phyloP scores from a whole-genome alignment of 2,797 vertebrate genomes.

The Enteromius trimaculatus region DNA sequence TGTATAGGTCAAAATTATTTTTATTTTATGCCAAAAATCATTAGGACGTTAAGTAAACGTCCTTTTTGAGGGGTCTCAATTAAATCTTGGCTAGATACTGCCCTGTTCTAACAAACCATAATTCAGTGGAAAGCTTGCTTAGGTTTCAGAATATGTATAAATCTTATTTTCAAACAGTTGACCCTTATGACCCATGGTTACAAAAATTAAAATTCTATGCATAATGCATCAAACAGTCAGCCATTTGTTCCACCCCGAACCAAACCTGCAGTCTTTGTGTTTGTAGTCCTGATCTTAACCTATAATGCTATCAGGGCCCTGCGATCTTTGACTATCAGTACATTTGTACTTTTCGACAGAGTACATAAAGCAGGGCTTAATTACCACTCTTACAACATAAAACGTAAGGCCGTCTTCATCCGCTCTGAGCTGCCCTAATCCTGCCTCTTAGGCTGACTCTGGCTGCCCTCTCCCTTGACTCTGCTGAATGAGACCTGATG shows the following conservation, averaged over 20 bases:
- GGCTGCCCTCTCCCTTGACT: conserved; percentile 20
- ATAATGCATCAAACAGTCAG: not conserved
- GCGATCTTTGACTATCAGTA: conserved; percentile 12
- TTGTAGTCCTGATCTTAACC: not conserved
- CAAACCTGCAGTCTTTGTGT: conserved; percentile 11
- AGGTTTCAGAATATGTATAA: too few species aligned
- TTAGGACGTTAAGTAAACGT: too few species aligned
- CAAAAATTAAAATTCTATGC: not conserved
- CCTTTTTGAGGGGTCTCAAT: too few species aligned
- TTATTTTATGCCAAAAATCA: too few species aligned
- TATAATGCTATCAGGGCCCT: not conserved
- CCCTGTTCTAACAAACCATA: too few species aligned
- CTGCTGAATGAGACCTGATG: conserved; percentile 2
- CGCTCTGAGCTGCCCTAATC: conserved; percentile 30
- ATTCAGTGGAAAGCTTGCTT: too few species aligned
- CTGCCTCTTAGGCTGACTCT: conserved; percentile 32
- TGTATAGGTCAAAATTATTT: too few species aligned
- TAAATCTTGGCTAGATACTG: too few species aligned
- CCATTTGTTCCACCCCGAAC: conserved; percentile 4
- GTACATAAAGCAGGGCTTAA: conserved; percentile 9
- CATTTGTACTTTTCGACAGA: not conserved
- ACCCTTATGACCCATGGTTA: too few species aligned
- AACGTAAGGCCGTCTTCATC: conserved; percentile 33
- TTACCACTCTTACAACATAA: conserved; percentile 29
- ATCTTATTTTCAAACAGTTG: too few species aligned